Percentiles rank a stretch among this genome's conserved stretches.
phyloP scores from a whole-genome alignment of 1,140 invertebrate species.

The Panulirus ornatus region DNA sequence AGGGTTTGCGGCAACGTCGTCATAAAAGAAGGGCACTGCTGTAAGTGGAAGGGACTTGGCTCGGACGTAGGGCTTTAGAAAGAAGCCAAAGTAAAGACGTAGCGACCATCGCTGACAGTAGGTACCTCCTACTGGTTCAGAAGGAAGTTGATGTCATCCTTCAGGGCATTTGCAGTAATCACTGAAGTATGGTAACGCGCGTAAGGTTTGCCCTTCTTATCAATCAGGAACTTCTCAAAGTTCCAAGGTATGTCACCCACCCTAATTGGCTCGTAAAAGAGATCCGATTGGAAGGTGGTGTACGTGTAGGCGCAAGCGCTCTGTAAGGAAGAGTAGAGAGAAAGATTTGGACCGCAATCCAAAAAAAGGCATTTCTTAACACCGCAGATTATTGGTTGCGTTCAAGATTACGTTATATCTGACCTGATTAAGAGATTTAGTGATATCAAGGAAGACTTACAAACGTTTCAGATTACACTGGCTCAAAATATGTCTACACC shows the following conservation, averaged over 20 bases:
- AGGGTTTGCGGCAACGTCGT: constrained; percentile 64
- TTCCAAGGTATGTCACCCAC: constrained; percentile 82
- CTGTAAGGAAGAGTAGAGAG: constrained; percentile 29
- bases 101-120: neutral
- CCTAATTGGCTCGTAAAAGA: constrained; percentile 79
- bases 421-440: neutral
- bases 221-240: constrained; percentile 83
- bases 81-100: neutral
- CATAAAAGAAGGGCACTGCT: constrained; percentile 23
- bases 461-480: too few species aligned
- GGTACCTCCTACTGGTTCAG: constrained; percentile 31
- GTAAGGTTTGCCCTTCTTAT: constrained; percentile 77
- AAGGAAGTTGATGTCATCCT: constrained; percentile 76
- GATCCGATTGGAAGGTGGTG: constrained; percentile 69
- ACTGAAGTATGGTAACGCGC: constrained; percentile 77
- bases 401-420: neutral
- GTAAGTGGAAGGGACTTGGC: neutral
- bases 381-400: neutral
- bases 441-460: too few species aligned
- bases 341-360: neutral
- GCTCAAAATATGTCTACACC: too few species aligned
- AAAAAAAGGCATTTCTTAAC: neutral
- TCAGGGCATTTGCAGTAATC: constrained; percentile 75
- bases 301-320: constrained; percentile 62
- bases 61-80: neutral